Base-by-base conservation (phyloP, 2,888 invertebrate genomes). In the Punctoribates punctum region DNA sequence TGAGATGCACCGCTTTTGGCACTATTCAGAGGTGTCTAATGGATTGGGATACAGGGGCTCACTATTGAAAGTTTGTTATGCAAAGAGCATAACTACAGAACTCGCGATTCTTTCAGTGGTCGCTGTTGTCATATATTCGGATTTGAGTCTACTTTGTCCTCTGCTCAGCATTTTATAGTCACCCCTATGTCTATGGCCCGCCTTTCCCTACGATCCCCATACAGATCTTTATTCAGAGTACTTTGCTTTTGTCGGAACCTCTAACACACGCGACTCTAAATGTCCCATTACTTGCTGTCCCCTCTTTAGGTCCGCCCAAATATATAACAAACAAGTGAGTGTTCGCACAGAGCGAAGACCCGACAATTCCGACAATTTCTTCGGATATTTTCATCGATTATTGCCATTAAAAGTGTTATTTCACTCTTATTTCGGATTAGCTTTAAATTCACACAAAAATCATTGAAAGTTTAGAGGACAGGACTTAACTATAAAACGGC, bases 261-360 rank as follows among this genome's bases (percentile, higher is more conserved):
- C 48, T 72, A 72, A 48, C 27, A 72, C 72, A 72, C 72, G 72
- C 72, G 72, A 72, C 72, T 72, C 72, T 72, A 72, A 72, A 72
- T 72, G 72, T 48, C 72, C 46, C 72, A 72, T 72, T 72, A 72
- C 25, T 72, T 42, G 72, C 46, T 20, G 72, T 46, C 72, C 72
- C 72, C 27, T 6, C 25, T 72, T 48, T 72, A 48, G 72, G 72
- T 72, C 72, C 72, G 72, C 72, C 72, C 42, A n/a, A 42, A 48
- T 42, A 34, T 25, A 38, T 27, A 67, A 34, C 34, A 67, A 67
- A 67, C 11, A 67, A 8, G 1, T 27, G 17, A 67, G 9, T 23
- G 27, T 13, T 17, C 17, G 1, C 65, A n/a, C 9, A 34, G 17
- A 29, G 20, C n/a, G 20, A n/a, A 42, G 17, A 27, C 17, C 46